Base-by-base conservation (phyloP, 2,888 invertebrate species). In the Noctua janthina region DNA sequence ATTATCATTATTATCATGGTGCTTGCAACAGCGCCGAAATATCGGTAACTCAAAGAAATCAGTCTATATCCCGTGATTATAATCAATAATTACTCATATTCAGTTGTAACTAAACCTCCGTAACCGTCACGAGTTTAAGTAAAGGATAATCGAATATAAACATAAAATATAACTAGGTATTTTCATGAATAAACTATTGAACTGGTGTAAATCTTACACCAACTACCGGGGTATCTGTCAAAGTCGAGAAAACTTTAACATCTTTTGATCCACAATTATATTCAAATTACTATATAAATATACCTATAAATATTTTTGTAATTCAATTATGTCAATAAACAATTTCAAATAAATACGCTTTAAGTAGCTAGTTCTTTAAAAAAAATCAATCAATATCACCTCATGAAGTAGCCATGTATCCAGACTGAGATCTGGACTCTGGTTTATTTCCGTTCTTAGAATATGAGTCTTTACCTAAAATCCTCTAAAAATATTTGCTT, bases 401-500 rank as follows among this genome's bases (percentile, higher is more conserved):
- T 13, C 11, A 5, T 35, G 15, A 43, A 67, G 7, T 67, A 23
- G 43, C 4, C 29, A 29, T 29, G 29, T 23, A 23, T 23, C 15
- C 10, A 13, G 17, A 59, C 43, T n/a, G 2, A 39, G 13, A 1
- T 43, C 11, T 74, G 6, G 4, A 23, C 15, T 51, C 5, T 23
- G 11, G n/a, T 59, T 0, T 51, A 59, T 43, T 69, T 46, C 20
- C 15, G 1, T 78, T 82, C 39, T 35, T 70, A 29, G 49, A 62
- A 23, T 20, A n/a, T 35, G n/a, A 59, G 10, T 54, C 1, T 67
- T 39, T 29, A 20, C n/a, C 71, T 46, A 13, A 76, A 79, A 74
- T 59, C 56, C 29, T 82, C n/a, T 74, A 35, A 72, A 79, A 82
- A 76, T 74, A 77, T 85, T 79, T 74, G 15, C 56, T 11, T 70